Base-by-base conservation (phyloP, 1,140 invertebrate species). In the Drosophila repletoides region DNA sequence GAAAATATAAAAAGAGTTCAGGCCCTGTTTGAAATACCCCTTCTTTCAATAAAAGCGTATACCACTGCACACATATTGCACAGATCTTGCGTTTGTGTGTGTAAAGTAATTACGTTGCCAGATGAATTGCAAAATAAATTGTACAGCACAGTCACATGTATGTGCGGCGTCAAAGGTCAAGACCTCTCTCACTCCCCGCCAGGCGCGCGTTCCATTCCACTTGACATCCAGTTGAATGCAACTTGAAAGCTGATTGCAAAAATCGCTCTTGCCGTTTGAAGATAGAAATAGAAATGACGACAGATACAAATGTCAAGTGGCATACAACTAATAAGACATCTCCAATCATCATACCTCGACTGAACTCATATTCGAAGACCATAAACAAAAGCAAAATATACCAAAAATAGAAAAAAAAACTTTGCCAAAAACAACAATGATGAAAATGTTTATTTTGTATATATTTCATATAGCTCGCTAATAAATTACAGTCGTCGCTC, bases 261-360 rank as follows among this genome's bases (percentile, higher is more conserved):
- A 33, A 41, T 9, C 74, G 61, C 61, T 74, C 46, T 70, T 56
- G 59, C 40, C 29, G 45, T 56, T 75, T 51, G 41, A 65, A 83
- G 77, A 83, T 81, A 81, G 77, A 83, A 83, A 83, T 81, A 81
- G 77, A 83, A 76, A 81, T 81, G 72, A 81, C 69, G 72, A 77
- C n/a, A n/a, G n/a, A n/a, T n/a, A n/a, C 66, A 80, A 80, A 80
- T 80, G 76, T 80, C 76, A 80, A 75, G 76, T 70, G 76, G 38
- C 76, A 73, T 52, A 38, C 26, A 22, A 21, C 29, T 40, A 48
- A 17, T 19, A 9, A 34, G 38, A 28, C 29, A 46, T 60, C 21
- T 52, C n/a, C n/a, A n/a, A n/a, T n/a, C n/a, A n/a, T n/a, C n/a
- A n/a, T n/a, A n/a, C n/a, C n/a, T n/a, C n/a, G n/a, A n/a, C n/a